These are phyloP conservation scores for Lycodopsis pacificus DNA, from an alignment of 2,797 vertebrate genomes.

Conservation along the genomic window DNA sequence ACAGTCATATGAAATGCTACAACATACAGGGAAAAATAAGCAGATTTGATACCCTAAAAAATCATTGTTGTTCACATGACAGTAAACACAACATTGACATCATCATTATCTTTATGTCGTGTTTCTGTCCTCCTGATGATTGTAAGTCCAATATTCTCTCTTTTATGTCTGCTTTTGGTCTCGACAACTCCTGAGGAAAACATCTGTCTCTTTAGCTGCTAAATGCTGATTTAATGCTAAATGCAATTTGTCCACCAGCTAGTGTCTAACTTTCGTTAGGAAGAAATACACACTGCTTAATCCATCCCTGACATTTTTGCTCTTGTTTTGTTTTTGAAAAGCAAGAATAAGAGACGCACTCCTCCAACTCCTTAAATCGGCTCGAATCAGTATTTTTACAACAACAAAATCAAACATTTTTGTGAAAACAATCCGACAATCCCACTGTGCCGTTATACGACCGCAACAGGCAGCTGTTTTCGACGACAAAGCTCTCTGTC, in stretches of 20 bases:
- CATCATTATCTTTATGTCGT: background rate
- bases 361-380: too few species aligned
- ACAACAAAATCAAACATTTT: too few species aligned
- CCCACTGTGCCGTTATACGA: too few species aligned
- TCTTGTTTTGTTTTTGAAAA: too few species aligned
- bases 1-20: constrained; percentile 6
- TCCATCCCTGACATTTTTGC: too few species aligned
- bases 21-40: background rate
- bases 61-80: background rate
- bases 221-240: background rate
- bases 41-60: background rate
- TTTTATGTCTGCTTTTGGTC: background rate
- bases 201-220: background rate
- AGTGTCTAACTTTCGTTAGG: background rate
- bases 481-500: too few species aligned
- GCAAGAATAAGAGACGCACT: too few species aligned
- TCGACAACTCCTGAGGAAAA: background rate
- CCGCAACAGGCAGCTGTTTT: too few species aligned
- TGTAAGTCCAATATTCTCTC: background rate
- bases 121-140: background rate
- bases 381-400: too few species aligned
- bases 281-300: too few species aligned
- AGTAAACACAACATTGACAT: background rate
- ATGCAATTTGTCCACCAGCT: background rate
- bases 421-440: too few species aligned